Base-by-base conservation (phyloP, 2,797 vertebrate species). In the Sarcophilus harrisii region DNA sequence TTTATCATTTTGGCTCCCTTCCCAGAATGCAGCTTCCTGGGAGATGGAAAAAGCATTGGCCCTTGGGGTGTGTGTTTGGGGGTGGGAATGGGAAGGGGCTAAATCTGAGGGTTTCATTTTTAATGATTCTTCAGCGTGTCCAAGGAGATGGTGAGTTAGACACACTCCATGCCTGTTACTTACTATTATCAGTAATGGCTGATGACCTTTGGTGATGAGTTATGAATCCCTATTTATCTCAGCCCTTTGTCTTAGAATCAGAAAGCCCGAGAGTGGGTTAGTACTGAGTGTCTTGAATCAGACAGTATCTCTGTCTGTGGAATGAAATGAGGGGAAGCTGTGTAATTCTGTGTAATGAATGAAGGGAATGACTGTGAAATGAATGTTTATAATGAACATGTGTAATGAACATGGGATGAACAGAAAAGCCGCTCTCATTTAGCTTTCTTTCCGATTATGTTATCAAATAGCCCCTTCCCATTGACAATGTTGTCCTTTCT, bases 51-150 rank as follows among this genome's bases (percentile, higher is more conserved):
- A 98, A 94, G 94, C 92, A 92, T 96, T 98, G 94, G 97, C 97
- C 97, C 95, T 95, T 95, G 96, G 97, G 96, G 90, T 49, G 73
- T 27, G 38, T 49, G 38, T 87, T 49, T 87, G 91, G 96, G 95
- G 91, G 94, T 92, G 94, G 95, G 96, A 97, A 24, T 73, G n/a
- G n/a, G 18, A 81, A 81, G n/a, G 66, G 62, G 66, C 2, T 98
- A 97, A 49, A 98, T 96, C 97, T 97, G 91, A 52, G 96, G 95
- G 92, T 97, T 98, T 98, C 96, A 98, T 98, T 97, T 98, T 98
- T 98, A 97, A 98, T 97, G 94, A 97, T 98, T 98, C 96, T 97
- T 97, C 96, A 97, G 93, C 96, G 87, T 98, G 97, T 97, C 98
- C 97, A 98, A 98, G 97, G 98, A 96, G 97, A 98, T 96, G 93